Conservation (phyloP, 2,113 vertebrate genomes). For the Aspidoscelis tigris region DNA sequence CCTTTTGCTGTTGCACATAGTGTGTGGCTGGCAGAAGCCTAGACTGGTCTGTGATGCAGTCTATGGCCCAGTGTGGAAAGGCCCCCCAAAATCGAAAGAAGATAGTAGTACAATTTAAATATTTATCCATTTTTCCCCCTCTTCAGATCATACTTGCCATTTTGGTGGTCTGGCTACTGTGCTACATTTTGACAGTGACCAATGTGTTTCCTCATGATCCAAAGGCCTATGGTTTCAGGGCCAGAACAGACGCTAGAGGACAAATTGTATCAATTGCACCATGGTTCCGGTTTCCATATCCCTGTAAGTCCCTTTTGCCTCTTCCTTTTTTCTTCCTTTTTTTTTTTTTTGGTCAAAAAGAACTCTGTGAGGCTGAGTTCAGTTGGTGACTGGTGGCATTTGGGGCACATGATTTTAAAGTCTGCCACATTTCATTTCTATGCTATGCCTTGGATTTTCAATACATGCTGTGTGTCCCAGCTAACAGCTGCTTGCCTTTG, state of each 20-base stretch:
- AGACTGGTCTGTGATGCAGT: neutral
- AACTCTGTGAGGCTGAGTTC: neutral
- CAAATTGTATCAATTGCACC: constrained; percentile 88
- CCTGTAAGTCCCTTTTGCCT: constrained; percentile 81
- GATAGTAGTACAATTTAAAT: neutral
- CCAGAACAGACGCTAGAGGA: constrained; percentile 92
- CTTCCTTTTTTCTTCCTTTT: neutral
- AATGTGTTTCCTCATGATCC: constrained; percentile 81
- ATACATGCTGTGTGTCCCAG: neutral
- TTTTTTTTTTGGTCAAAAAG: neutral
- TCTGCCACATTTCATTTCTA: neutral
- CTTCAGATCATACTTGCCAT: constrained; percentile 93
- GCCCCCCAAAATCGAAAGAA: neutral
- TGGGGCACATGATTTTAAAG: neutral
- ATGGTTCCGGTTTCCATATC: constrained; percentile 95
- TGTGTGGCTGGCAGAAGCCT: no score
- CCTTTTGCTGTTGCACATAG: no score
- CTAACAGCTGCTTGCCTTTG: neutral
- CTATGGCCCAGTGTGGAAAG: neutral
- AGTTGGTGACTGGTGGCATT: no score
- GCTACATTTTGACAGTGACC: constrained; percentile 88
- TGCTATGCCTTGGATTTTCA: no score
- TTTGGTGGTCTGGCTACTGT: constrained; percentile 91
- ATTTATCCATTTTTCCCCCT: neutral
- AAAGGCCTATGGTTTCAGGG: constrained; percentile 85